Base-by-base conservation (phyloP, 2,797 vertebrate species). In the Nannoperca obscura region DNA sequence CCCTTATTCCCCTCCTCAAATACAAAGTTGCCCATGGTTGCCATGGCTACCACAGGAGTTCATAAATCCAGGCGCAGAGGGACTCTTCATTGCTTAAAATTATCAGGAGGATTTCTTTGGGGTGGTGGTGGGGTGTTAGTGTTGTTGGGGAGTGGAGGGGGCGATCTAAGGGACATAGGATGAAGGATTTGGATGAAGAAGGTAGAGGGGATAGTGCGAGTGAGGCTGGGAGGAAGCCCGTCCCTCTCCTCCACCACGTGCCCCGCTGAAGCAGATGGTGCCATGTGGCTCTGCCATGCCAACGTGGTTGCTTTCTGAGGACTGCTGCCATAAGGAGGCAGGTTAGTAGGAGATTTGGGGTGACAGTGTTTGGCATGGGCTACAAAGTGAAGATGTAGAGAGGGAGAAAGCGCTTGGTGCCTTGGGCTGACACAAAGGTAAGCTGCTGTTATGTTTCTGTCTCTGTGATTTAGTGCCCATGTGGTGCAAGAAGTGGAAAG, bases 261-360 rank as follows among this genome's bases (percentile, higher is more conserved):
- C 77, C 81, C 80, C 17, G 36, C 84, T 36, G 69, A 82, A 92
- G 86, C 93, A 94, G 93, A 94, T 94, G 92, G 92, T 78, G 71
- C 61, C 38, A 71, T 36, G 86, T 80, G 86, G 83, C 82, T 83
- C 75, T 69, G 65, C 85, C 76, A 73, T 86, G 89, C 83, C 88
- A 84, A 87, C 63, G 32, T 32, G 61, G 74, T 76, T 27, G 66
- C 85, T 81, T 77, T 86, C 82, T 79, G 84, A 91, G 81, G 32
- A 19, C 75, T 27, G 87, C 84, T 63, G 83, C 91, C 92, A 93
- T 93, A 93, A 93, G 93, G 90, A 93, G 92, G 91, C 74, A 89
- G 90, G 92, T 92, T 89, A 89, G 90, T 81, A 27, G 77, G 92
- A 91, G 93, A 93, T 93, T 90, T 91, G 91, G 91, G 89, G 80